Conservation (phyloP, 2,113 vertebrate species). For the Chamaetylas fuelleborni region DNA sequence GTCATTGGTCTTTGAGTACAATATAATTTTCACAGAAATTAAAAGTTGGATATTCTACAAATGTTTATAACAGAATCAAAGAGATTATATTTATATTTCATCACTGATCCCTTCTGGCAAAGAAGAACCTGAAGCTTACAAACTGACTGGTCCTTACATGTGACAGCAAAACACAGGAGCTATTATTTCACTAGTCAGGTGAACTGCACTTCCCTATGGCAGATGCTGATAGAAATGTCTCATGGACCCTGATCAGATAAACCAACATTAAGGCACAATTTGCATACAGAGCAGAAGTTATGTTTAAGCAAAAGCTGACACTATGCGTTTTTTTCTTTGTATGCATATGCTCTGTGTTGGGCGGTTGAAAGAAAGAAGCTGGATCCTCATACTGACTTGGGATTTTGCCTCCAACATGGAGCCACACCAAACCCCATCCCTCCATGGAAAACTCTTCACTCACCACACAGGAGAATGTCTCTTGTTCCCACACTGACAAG, state of each 20-base stretch:
- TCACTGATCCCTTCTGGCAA: background rate
- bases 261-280: background rate
- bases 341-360: background rate
- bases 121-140: background rate
- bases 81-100: background rate
- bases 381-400: background rate
- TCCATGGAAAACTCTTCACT: background rate
- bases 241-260: rapidly evolving
- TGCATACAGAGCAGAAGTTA: background rate
- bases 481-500: background rate
- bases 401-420: background rate
- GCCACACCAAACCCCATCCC: background rate
- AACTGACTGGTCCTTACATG: background rate
- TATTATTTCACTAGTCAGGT: background rate
- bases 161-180: background rate
- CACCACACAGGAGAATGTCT: background rate
- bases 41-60: background rate
- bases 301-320: background rate
- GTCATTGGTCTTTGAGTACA: background rate
- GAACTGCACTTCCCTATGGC: background rate
- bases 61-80: background rate
- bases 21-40: background rate
- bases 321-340: background rate
- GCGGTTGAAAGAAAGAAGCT: background rate
- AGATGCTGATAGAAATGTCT: background rate